Evolutionary conservation across 2,797 vertebrate species (phyloP).

Genomic region (Acomys russatus): DNA sequence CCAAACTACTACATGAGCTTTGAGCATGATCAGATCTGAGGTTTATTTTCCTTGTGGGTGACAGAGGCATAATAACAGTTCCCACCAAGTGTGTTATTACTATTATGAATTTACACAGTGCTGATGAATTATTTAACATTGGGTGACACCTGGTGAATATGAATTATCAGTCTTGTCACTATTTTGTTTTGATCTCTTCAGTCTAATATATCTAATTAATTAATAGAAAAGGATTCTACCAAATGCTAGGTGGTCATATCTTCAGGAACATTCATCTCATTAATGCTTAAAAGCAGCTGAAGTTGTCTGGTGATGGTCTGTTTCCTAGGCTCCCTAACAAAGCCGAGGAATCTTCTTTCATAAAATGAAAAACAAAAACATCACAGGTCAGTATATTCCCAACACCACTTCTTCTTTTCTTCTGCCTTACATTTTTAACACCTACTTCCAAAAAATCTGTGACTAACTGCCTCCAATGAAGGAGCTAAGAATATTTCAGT

Average conservation of each 20-base stretch:
- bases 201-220: slow-evolving; percentile 57
- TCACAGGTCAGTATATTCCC: neutral
- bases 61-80: neutral
- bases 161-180: neutral
- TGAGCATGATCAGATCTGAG: neutral
- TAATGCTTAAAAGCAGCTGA: slow-evolving; percentile 33
- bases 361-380: slow-evolving; percentile 22
- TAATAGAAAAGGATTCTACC: neutral
- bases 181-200: slow-evolving; percentile 8
- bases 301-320: neutral
- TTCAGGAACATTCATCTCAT: neutral
- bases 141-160: neutral
- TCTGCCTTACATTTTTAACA: too few species aligned
- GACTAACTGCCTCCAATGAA: neutral
- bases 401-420: neutral
- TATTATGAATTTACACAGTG: slow-evolving; percentile 46
- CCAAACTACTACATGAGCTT: neutral
- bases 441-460: neutral
- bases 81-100: neutral
- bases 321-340: slow-evolving; percentile 30
- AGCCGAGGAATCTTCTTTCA: neutral
- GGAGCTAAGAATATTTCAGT: neutral
- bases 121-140: slow-evolving; percentile 59
- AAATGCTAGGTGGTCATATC: neutral
- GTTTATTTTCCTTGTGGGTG: neutral